Base-by-base conservation (phyloP, 2,888 invertebrate genomes). In the Coelogynopora nodosa region DNA sequence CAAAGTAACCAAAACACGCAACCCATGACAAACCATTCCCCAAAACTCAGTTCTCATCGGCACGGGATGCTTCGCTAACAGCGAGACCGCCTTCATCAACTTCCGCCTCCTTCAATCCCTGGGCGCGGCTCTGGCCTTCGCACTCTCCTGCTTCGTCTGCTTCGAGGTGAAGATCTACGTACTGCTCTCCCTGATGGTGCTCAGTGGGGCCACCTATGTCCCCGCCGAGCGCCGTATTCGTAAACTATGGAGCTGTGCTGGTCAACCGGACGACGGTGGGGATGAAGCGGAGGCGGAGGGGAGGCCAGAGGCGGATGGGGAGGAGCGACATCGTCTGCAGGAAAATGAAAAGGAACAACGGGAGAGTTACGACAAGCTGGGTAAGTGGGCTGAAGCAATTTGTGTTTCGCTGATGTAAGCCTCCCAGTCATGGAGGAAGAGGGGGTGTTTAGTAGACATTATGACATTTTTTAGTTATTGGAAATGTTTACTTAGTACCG, bases 81-180 rank as follows among this genome's bases (percentile, higher is more conserved):
- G 91, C n/a, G 91, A 91, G 86, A 88, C 90, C 26, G 91, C 91
- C 18, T 91, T 91, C 88, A 90, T 90, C 88, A 91, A 91, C 89
- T 90, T 90, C 88, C 90, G 91, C 67, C 89, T 91, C 89, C 88
- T 91, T 27, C 91, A 91, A 88, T 90, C 90, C 82, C 88, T 91
- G 23, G 91, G 91, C 0, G 90, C 91, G 2, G 89, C 90, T 1
- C 82, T 90, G 31, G 90, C 90, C 30, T 91, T 91, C 88, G 86
- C 89, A 30, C 89, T 90, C 31, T 90, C 90, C 0, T 89, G 90
- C 0, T 90, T 90, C 87, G 88, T 90, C 88, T 90, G 90, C 88
- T 90, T 90, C 30, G 89, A 90, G 0, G 90, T 89, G 23, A 90
- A 90, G 88, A 88, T 91, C 30, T 91, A 91, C 88, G 89, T 91